phyloP scores from a whole-genome alignment of 2,113 vertebrate species.

The Microtus pennsylvanicus region DNA sequence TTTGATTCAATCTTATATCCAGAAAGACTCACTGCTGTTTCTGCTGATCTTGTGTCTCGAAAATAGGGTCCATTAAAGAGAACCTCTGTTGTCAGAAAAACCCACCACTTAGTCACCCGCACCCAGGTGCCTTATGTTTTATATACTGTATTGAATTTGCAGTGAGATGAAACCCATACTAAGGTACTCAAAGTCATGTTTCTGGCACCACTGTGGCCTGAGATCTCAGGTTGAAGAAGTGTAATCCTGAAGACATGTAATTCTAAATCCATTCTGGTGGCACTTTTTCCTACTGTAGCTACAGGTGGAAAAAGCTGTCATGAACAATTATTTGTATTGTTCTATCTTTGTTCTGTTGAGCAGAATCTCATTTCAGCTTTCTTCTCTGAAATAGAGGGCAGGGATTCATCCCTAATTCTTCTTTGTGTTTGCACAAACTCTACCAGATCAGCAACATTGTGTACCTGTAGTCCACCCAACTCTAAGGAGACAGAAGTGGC shows the following conservation, averaged over 20 bases:
- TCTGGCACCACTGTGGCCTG: background rate
- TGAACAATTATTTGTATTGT: background rate
- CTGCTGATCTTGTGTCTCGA: background rate
- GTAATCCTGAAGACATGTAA: background rate
- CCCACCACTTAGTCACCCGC: background rate
- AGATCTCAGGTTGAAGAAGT: background rate
- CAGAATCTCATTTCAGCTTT: background rate
- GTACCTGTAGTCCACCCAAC: background rate
- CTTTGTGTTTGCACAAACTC: background rate
- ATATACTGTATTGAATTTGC: background rate
- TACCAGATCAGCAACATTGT: background rate
- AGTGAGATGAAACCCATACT: background rate
- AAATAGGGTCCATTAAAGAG: constrained; percentile 1
- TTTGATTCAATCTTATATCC: constrained; percentile 57
- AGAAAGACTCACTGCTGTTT: constrained; percentile 36
- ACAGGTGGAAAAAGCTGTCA: background rate
- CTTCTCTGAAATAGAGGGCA: background rate
- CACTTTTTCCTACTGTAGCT: background rate
- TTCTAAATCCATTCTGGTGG: background rate
- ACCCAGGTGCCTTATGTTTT: background rate
- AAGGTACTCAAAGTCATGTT: background rate
- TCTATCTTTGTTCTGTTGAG: background rate
- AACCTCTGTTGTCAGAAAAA: background rate
- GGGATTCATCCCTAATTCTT: background rate
- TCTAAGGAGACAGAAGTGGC: background rate